These are phyloP conservation scores for Momotus momota DNA, from an alignment of 2,797 vertebrate species.

Conservation along the genomic window DNA sequence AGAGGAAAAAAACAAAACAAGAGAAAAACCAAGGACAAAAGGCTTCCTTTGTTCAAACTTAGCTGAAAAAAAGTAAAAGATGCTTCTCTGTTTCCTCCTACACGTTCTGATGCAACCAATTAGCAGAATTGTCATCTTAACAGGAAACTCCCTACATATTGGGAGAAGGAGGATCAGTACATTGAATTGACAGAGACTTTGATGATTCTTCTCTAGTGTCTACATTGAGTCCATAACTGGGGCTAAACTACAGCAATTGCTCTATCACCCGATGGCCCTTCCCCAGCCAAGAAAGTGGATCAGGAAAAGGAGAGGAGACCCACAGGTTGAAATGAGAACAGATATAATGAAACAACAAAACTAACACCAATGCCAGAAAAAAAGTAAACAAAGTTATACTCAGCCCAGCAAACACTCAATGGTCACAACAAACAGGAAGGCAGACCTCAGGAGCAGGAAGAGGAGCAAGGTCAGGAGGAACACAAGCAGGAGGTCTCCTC, in stretches of 20 bases:
- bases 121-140: not conserved
- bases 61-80: not conserved
- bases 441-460: not conserved
- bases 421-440: not conserved
- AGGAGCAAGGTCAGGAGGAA: too few relatives aligned
- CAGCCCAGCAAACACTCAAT: not conserved
- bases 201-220: not conserved
- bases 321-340: not conserved
- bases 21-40: not conserved
- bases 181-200: not conserved
- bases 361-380: not conserved
- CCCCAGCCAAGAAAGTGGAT: not conserved
- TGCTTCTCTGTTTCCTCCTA: not conserved
- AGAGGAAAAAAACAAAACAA: too few relatives aligned
- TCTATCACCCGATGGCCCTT: not conserved
- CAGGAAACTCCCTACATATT: not conserved
- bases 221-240: not conserved
- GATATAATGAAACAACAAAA: not conserved
- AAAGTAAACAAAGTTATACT: not conserved
- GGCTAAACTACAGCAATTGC: not conserved
- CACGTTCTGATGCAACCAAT: not conserved
- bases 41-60: not conserved
- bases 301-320: not conserved
- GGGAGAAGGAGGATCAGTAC: not conserved
- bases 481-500: not conserved